Evolutionary conservation across 2,797 vertebrate species (phyloP).

Genomic region (Sarcophilus harrisii): DNA sequence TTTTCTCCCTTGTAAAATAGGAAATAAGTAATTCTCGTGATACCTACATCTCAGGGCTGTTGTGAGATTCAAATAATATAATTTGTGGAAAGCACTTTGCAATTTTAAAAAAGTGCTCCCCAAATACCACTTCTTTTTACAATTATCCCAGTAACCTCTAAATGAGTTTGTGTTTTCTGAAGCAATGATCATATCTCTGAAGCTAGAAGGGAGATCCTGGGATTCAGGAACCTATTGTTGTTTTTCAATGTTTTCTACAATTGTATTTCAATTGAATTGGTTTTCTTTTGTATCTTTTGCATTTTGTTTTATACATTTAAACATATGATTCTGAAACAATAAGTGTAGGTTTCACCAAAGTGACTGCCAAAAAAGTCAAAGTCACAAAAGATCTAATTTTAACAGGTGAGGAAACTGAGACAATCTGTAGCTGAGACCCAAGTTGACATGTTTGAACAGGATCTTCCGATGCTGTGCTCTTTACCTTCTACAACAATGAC

Average conservation of each 20-base stretch:
- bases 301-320: not conserved
- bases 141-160: not conserved
- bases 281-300: not conserved
- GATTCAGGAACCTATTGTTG: not conserved
- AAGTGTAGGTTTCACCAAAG: not conserved
- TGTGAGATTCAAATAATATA: not conserved
- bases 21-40: not conserved
- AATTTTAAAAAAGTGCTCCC: not conserved
- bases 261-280: not conserved
- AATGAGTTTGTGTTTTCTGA: not conserved
- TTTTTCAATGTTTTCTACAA: not conserved
- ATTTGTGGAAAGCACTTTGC: not conserved
- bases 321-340: not conserved
- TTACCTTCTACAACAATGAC: not conserved
- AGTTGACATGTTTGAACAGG: not conserved
- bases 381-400: not conserved
- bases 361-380: not conserved
- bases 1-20: not conserved
- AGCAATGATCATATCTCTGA: not conserved
- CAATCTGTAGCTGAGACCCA: slow-evolving; percentile 23
- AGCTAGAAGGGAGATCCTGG: not conserved
- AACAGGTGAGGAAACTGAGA: not conserved
- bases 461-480: not conserved
- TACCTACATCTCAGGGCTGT: not conserved
- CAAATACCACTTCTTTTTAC: not conserved